Conservation (phyloP, 2,797 vertebrate genomes). For the Urocyon cinereoargenteus region DNA sequence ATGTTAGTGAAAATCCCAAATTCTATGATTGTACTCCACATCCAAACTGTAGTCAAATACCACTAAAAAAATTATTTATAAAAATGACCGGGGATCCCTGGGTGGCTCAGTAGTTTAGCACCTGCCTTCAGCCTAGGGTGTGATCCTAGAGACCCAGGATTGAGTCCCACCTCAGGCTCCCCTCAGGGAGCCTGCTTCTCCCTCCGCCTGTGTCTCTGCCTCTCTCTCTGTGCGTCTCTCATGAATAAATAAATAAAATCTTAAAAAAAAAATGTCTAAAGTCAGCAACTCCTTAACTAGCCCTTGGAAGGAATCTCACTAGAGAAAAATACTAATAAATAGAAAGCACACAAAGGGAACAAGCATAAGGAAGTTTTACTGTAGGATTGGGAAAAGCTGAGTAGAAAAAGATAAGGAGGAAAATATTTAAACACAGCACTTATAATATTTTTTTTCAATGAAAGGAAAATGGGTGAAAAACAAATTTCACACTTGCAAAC, state of each 20-base stretch:
- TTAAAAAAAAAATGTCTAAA: background rate
- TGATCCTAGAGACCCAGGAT: too few relatives aligned
- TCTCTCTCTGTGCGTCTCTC: too few relatives aligned
- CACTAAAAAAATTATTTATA: slow-evolving; percentile 33
- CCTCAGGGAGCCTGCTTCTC: too few relatives aligned
- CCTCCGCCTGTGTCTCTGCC: too few relatives aligned
- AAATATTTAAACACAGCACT: slow-evolving; percentile 5
- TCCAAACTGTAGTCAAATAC: slow-evolving; percentile 58
- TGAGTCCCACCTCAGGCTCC: too few relatives aligned
- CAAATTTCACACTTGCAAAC: background rate
- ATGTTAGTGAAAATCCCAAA: slow-evolving; percentile 54
- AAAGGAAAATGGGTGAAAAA: background rate
- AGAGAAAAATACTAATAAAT: slow-evolving; percentile 41
- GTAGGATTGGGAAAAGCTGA: background rate
- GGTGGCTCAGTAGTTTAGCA: too few relatives aligned
- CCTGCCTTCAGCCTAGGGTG: too few relatives aligned
- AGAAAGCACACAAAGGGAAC: slow-evolving; percentile 8
- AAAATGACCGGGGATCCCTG: background rate
- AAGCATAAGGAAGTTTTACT: background rate
- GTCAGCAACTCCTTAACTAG: slow-evolving; percentile 54
- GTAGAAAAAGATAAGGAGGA: slow-evolving; percentile 4
- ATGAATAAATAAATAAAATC: too few relatives aligned
- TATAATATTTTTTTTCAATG: background rate
- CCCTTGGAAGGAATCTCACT: background rate
- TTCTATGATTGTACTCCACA: slow-evolving; percentile 36